Conservation (phyloP, 2,113 vertebrate species). For the Cyprinus carpio region DNA sequence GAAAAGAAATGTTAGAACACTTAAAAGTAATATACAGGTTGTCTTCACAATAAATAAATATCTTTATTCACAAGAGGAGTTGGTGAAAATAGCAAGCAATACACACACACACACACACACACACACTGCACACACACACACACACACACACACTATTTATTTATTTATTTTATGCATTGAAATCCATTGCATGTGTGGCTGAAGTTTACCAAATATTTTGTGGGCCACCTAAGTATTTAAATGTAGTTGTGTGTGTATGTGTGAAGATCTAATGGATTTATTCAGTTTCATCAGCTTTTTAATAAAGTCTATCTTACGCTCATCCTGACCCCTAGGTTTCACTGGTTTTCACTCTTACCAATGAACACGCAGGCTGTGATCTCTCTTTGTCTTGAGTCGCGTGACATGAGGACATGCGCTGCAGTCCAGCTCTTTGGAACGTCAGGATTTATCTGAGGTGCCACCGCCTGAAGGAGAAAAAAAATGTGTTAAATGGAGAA, state of each 20-base stretch:
- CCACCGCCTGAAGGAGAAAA: not conserved
- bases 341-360: conserved; percentile 32
- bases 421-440: conserved; percentile 47
- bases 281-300: not conserved
- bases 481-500: conserved; percentile 66
- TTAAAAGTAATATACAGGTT: no score
- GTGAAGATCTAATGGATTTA: not conserved
- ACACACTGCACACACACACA: no score
- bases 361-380: conserved; percentile 63
- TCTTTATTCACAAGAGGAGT: no score
- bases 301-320: not conserved
- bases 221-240: not conserved
- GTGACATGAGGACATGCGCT: conserved; percentile 65
- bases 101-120: no score
- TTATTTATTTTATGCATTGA: not conserved
- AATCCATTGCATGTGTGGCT: not conserved
- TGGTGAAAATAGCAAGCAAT: no score
- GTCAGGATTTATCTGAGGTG: conserved; percentile 66
- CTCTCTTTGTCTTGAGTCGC: conserved; percentile 67
- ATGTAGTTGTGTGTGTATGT: not conserved
- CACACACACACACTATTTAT: no score
- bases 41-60: no score
- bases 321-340: not conserved
- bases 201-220: not conserved
- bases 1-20: no score